A percentile compares a stretch with the other conserved stretches of the same genome.
Evolutionary conservation across 37 sponge, comb jelly and placozoan species (phyloP).

Genomic region (Theonella swinhoei): DNA sequence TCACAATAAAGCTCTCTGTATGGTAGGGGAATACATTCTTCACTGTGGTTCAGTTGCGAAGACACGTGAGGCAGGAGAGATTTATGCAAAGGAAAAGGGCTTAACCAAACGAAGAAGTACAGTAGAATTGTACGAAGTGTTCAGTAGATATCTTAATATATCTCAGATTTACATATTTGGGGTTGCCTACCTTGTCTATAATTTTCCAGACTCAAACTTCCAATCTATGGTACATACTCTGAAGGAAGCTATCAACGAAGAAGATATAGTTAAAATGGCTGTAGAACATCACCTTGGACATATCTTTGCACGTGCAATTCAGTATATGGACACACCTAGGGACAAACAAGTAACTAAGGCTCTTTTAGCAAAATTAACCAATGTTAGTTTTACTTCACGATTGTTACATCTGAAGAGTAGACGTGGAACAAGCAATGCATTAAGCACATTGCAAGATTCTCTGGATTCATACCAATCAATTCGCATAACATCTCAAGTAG

Average conservation of each 20-base stretch:
- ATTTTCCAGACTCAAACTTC: background rate
- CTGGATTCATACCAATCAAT: background rate
- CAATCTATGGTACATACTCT: background rate
- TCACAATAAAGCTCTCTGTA: background rate
- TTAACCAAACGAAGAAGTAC: background rate
- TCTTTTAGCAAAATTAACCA: background rate
- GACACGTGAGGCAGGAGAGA: conserved; percentile 2
- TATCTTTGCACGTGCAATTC: background rate
- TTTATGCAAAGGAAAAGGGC: background rate
- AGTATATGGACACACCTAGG: conserved; percentile 7
- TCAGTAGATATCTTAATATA: background rate
- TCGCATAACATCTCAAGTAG: background rate
- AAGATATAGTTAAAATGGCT: background rate
- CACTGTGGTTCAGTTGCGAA: conserved; percentile 1
- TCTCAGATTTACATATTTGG: conserved; percentile 1
- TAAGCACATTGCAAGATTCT: background rate
- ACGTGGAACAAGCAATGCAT: background rate
- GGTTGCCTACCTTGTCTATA: background rate
- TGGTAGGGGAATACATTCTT: background rate
- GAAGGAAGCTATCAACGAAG: background rate
- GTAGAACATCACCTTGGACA: background rate
- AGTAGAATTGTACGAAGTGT: conserved; percentile 7
- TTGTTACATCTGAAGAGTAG: background rate
- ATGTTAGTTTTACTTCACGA: background rate
- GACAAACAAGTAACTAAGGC: conserved; percentile 1